A percentile compares a stretch with the other conserved stretches of the same genome.
phyloP scores from a whole-genome alignment of 2,113 vertebrate genomes.

The Bubo scandiacus region DNA sequence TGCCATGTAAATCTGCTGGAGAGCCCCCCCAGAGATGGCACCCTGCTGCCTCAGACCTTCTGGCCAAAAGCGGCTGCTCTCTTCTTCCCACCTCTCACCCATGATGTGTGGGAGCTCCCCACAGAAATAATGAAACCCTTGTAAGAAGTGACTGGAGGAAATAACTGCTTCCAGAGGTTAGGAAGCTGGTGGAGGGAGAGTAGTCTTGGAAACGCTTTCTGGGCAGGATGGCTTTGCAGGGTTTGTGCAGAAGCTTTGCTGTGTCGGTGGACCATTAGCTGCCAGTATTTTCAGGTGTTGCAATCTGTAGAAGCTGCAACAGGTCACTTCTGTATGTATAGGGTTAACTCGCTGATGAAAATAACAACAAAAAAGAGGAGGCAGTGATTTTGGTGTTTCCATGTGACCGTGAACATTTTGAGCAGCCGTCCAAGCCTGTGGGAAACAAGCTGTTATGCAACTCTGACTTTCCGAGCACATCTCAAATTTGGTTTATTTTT shows the following conservation, averaged over 20 bases:
- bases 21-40: not conserved
- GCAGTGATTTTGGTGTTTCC: slow-evolving; percentile 17
- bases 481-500: slow-evolving; percentile 63
- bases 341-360: not conserved
- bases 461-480: slow-evolving; percentile 8
- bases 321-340: not conserved
- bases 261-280: not conserved
- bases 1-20: not conserved
- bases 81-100: not conserved
- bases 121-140: not conserved
- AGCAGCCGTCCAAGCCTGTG: slow-evolving; percentile 52
- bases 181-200: not conserved
- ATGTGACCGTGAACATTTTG: slow-evolving; percentile 22
- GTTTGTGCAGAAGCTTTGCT: not conserved
- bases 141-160: not conserved
- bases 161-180: not conserved
- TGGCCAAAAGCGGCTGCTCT: not conserved
- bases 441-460: slow-evolving; percentile 61
- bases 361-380: not conserved
- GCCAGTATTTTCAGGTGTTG: not conserved
- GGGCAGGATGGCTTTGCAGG: not conserved
- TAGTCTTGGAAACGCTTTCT: not conserved
- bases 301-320: not conserved
- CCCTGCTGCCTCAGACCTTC: not conserved
- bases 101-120: not conserved